These are phyloP conservation scores for Silurus lanzhouensis DNA, from an alignment of 2,797 vertebrate species.

Conservation along the genomic window DNA sequence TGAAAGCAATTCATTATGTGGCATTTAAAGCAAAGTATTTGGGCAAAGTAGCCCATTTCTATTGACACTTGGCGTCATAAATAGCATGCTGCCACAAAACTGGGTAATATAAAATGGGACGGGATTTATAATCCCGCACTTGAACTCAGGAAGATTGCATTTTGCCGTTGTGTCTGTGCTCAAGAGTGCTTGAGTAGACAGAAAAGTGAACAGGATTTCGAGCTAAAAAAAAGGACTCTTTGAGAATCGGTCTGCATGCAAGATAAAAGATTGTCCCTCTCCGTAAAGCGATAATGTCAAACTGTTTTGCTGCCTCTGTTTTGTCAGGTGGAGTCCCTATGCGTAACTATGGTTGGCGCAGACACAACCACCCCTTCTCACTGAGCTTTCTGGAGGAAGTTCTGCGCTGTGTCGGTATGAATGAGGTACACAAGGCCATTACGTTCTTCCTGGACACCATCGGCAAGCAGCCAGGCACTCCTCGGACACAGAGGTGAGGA, in stretches of 20 bases:
- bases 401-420: conserved; percentile 85
- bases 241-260: background rate
- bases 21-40: background rate
- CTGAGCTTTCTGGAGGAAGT: conserved; percentile 85
- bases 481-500: conserved; percentile 73
- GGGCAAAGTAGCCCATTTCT: background rate
- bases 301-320: background rate
- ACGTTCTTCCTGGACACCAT: conserved; percentile 82
- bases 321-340: conserved; percentile 73
- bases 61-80: background rate
- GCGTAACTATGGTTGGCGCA: conserved; percentile 71
- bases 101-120: background rate
- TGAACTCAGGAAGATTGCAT: background rate
- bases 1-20: background rate
- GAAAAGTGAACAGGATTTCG: background rate
- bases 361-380: conserved; percentile 79
- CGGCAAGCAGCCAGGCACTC: conserved; percentile 66
- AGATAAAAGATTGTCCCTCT: no score
- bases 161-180: background rate
- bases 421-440: conserved; percentile 90
- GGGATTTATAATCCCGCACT: background rate
- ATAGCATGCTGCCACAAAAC: background rate
- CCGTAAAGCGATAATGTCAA: background rate
- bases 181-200: background rate
- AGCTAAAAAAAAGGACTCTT: background rate